Percentiles rank a stretch among this genome's conserved stretches.
phyloP scores from a whole-genome alignment of 2,888 invertebrate species.

The Palloptera scutellata region DNA sequence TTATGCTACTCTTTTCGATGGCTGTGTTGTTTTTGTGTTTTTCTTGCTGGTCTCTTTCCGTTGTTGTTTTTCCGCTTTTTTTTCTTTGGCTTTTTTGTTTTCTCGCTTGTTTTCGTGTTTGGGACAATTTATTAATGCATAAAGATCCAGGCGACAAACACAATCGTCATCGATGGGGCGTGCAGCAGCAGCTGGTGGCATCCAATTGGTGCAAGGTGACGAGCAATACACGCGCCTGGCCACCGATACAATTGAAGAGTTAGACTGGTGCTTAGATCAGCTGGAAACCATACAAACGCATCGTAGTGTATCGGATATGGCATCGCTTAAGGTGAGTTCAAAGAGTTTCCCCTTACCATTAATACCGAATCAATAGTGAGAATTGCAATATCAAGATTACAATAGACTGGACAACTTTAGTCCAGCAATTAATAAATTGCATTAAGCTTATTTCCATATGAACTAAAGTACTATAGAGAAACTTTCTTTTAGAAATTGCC shows the following conservation, averaged over 20 bases:
- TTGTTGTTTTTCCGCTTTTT: constrained; percentile 24
- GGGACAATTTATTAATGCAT: constrained; percentile 57
- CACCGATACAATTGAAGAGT: constrained; percentile 95
- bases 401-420: too few species aligned
- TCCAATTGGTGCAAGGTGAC: constrained; percentile 69
- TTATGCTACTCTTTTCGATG: constrained; percentile 4
- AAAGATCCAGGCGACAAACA: constrained; percentile 65
- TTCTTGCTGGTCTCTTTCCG: constrained; percentile 14
- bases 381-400: too few species aligned
- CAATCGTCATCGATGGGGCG: constrained; percentile 60
- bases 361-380: too few species aligned
- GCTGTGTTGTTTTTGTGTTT: constrained; percentile 1
- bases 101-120: constrained; percentile 30
- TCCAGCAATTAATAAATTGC: too few species aligned
- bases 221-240: constrained; percentile 93
- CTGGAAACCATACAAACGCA: constrained; percentile 99
- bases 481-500: too few species aligned
- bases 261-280: constrained; percentile 99
- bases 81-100: constrained; percentile 21
- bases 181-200: constrained; percentile 55
- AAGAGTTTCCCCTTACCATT: too few species aligned
- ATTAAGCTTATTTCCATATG: too few species aligned
- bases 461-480: too few species aligned
- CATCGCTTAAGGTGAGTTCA: constrained; percentile 90
- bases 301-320: constrained; percentile 99